Percentiles rank a stretch among this genome's conserved stretches.
Conservation (phyloP, 2,797 vertebrate species). For the Sciurus carolinensis region DNA sequence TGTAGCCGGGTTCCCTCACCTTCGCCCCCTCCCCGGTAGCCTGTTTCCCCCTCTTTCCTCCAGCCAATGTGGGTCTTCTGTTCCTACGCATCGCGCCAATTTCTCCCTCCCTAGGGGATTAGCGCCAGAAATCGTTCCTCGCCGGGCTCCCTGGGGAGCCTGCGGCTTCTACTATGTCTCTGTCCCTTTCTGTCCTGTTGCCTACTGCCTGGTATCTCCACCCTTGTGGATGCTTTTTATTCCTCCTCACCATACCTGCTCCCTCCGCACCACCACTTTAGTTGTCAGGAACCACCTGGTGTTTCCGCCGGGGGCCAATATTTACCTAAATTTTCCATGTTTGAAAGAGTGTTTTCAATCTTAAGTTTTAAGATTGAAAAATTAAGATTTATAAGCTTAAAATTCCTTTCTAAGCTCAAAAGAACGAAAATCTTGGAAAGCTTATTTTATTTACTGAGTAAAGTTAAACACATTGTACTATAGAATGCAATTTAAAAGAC, state of each 20-base stretch:
- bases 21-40: not conserved
- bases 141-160: not conserved
- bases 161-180: not conserved
- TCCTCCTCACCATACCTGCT: not conserved
- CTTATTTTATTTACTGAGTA: not conserved
- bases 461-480: slow-evolving; percentile 68
- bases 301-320: not conserved
- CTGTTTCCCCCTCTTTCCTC: not conserved
- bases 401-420: not conserved
- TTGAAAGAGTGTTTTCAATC: not conserved
- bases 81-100: slow-evolving; percentile 54
- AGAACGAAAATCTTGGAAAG: slow-evolving; percentile 10
- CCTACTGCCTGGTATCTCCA: not conserved
- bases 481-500: slow-evolving; percentile 71
- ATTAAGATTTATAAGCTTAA: slow-evolving; percentile 14
- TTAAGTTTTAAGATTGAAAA: slow-evolving; percentile 17
- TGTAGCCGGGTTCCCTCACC: not conserved
- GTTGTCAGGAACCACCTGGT: not conserved
- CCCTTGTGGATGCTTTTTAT: not conserved
- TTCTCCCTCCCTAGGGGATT: not conserved
- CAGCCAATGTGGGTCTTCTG: not conserved
- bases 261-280: not conserved
- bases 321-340: not conserved
- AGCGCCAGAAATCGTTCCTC: not conserved
- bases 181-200: not conserved